Percentiles rank a stretch among this genome's conserved stretches.
These are phyloP conservation scores for Heliocidaris erythrogramma DNA, from an alignment of 35 echinoderm and acorn worm genomes.

Conservation along the genomic window DNA sequence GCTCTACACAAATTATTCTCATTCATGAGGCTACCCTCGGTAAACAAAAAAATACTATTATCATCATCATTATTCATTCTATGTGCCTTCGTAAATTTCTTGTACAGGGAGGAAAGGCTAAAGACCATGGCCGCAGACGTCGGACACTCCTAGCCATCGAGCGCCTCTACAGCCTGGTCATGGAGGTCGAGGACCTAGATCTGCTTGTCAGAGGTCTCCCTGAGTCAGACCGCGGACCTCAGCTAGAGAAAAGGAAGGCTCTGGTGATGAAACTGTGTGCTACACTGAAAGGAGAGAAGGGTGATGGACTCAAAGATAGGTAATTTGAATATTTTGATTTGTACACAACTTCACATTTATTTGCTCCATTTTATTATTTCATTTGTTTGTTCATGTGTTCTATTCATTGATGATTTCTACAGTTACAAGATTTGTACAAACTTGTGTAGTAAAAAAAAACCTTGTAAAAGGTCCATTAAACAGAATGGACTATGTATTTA, in stretches of 20 bases:
- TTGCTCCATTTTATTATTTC: neutral
- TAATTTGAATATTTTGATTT: neutral
- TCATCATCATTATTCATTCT: neutral
- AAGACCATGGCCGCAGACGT: slow-evolving; percentile 75
- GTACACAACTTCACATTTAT: neutral
- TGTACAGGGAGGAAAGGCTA: slow-evolving; percentile 47
- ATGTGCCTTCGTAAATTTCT: neutral
- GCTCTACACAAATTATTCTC: too few species aligned
- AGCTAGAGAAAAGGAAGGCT: slow-evolving; percentile 69
- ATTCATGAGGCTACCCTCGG: too few species aligned
- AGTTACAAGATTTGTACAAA: too few species aligned
- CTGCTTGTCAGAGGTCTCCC: slow-evolving; percentile 69
- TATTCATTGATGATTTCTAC: too few species aligned
- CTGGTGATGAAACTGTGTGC: slow-evolving; percentile 50
- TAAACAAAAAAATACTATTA: too few species aligned
- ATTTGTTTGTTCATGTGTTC: neutral
- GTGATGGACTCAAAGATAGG: slow-evolving; percentile 24
- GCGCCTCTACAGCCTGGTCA: slow-evolving; percentile 57
- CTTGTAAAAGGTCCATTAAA: too few species aligned
- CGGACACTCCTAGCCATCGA: slow-evolving; percentile 77
- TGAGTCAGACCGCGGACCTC: slow-evolving; percentile 71
- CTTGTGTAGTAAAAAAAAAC: too few species aligned
- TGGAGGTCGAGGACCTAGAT: slow-evolving; percentile 68
- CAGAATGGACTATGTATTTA: too few species aligned
- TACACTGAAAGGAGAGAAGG: slow-evolving; percentile 25